These are phyloP conservation scores for Alectura lathami DNA, from an alignment of 2,113 vertebrate species.

Conservation along the genomic window DNA sequence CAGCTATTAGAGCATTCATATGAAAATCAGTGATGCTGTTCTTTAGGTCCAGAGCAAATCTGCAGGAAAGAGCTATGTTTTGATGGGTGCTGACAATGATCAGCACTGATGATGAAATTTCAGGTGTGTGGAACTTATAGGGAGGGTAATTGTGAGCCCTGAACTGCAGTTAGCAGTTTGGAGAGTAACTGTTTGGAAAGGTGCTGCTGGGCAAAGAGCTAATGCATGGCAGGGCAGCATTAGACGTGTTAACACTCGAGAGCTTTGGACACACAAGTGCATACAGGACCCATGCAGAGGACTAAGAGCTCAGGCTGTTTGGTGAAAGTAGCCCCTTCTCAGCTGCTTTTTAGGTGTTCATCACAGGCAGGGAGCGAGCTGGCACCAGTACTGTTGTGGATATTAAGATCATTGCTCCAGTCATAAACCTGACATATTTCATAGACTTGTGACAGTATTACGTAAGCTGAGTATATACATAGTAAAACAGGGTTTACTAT, in stretches of 20 bases:
- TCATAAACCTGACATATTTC: not conserved
- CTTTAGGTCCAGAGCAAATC: not conserved
- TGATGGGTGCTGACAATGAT: not conserved
- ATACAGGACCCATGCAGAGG: not conserved
- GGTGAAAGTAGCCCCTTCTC: not conserved
- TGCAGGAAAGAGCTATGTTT: not conserved
- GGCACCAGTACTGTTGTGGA: not conserved
- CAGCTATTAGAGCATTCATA: not conserved
- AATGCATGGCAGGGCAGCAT: not conserved
- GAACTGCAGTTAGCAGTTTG: not conserved
- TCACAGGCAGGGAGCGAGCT: not conserved
- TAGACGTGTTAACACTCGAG: accelerated
- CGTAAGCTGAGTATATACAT: not conserved
- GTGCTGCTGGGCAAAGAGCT: not conserved
- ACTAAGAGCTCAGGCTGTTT: not conserved
- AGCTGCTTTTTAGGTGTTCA: not conserved
- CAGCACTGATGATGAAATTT: not conserved
- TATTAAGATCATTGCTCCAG: not conserved
- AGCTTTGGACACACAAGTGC: not conserved
- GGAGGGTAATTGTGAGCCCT: not conserved
- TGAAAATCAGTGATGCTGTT: not conserved
- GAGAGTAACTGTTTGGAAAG: not conserved
- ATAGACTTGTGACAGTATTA: not conserved
- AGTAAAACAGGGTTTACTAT: not conserved
- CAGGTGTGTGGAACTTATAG: not conserved